Percentiles rank a stretch among this genome's conserved stretches.
Evolutionary conservation across 1,140 invertebrate genomes (phyloP).

Genomic region (Drosophila pectinifera): DNA sequence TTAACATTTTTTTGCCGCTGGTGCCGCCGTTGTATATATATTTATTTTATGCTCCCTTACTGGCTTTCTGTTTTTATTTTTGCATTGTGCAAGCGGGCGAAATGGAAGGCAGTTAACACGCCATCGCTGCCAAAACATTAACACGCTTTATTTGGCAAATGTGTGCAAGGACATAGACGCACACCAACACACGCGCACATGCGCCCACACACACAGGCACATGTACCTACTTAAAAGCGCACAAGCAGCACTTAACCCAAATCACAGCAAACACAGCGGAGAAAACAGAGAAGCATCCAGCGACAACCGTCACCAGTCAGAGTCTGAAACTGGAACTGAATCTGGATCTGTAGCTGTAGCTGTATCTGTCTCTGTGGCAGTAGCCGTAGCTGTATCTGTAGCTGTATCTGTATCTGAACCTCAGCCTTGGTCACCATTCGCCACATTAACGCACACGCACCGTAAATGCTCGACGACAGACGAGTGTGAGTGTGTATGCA

Average conservation of each 20-base stretch:
- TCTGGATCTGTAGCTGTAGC: constrained; percentile 28
- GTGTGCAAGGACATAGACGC: constrained; percentile 64
- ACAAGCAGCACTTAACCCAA: constrained; percentile 81
- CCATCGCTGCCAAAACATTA: constrained; percentile 77
- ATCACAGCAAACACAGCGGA: constrained; percentile 63
- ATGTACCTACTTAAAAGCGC: constrained; percentile 76
- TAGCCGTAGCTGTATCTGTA: constrained; percentile 20
- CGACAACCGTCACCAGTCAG: constrained; percentile 58
- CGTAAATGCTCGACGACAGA: constrained; percentile 2
- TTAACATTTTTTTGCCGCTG: constrained; percentile 40
- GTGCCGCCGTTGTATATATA: constrained; percentile 41
- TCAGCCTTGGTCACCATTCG: constrained; percentile 60
- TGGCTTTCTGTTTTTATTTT: constrained; percentile 63
- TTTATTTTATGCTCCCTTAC: constrained; percentile 60
- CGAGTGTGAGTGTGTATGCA: constrained; percentile 15
- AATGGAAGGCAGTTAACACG: constrained; percentile 80
- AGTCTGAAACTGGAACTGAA: constrained; percentile 36
- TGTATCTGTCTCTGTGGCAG: constrained; percentile 12
- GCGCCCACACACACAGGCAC: constrained; percentile 10
- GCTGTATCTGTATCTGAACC: constrained; percentile 31
- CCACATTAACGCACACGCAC: constrained; percentile 62
- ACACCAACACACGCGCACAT: constrained; percentile 11
- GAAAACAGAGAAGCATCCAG: constrained; percentile 54
- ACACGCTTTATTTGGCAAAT: constrained; percentile 83
- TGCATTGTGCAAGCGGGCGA: constrained; percentile 73